Evolutionary conservation across 2,113 vertebrate species (phyloP).

Genomic region (Entosphenus tridentatus): DNA sequence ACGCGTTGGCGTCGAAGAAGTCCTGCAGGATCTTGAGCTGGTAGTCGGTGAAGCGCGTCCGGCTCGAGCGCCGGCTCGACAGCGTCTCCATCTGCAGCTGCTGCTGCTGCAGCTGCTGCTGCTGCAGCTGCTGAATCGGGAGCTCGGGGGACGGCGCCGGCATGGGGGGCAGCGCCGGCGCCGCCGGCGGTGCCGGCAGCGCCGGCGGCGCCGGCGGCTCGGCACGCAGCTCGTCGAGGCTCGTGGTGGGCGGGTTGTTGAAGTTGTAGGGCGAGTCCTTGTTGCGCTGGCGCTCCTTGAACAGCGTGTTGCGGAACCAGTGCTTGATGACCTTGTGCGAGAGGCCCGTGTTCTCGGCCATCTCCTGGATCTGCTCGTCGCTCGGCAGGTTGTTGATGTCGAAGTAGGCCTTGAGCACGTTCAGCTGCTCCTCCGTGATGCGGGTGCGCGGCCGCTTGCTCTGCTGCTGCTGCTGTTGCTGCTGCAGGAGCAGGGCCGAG

Average conservation of each 20-base stretch:
- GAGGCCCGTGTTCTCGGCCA: conserved; percentile 92
- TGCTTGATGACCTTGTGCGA: conserved; percentile 98
- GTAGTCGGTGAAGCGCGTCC: conserved; percentile 95
- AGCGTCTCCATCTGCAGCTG: conserved; percentile 39
- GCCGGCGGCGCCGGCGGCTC: conserved; percentile 48
- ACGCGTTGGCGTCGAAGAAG: conserved; percentile 97
- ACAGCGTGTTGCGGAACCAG: conserved; percentile 95
- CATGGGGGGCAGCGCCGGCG: too few relatives aligned
- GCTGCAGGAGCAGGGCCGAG: conserved; percentile 68
- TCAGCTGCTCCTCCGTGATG: conserved; percentile 90
- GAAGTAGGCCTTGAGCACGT: conserved; percentile 78
- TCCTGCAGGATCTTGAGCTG: conserved; percentile 94
- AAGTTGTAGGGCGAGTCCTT: conserved; percentile 98
- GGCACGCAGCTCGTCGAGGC: conserved; percentile 71
- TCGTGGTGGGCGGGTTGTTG: conserved; percentile 86
- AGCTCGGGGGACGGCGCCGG: too few relatives aligned
- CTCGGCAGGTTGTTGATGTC: conserved; percentile 97
- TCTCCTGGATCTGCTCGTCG: conserved; percentile 95
- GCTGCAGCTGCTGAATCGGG: too few relatives aligned
- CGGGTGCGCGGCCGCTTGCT: conserved; percentile 89
- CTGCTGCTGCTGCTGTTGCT: conserved; percentile 32
- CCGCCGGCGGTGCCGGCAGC: conserved; percentile 26
- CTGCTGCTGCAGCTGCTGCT: too few relatives aligned
- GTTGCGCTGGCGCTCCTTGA: conserved; percentile 87
- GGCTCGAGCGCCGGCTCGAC: conserved; percentile 64